Evolutionary conservation across 2,113 vertebrate species (phyloP).

Genomic region (Aix galericulata): DNA sequence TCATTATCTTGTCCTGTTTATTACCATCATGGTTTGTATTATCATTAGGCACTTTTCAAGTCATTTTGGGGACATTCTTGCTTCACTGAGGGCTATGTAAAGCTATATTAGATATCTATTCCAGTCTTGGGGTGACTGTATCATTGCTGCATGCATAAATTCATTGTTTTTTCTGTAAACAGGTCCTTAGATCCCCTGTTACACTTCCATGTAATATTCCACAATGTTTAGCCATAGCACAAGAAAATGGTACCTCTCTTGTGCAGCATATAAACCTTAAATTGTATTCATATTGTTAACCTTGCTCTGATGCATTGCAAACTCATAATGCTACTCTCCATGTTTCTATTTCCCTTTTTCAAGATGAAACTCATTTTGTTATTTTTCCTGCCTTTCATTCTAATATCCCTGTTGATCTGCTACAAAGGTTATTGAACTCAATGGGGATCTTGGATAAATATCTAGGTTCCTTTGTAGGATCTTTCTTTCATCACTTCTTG

Average conservation of each 20-base stretch:
- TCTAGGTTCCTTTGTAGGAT: neutral
- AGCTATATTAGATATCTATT: neutral
- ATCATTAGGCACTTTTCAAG: neutral
- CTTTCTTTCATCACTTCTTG: slow-evolving; percentile 8
- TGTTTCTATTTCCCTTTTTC: neutral
- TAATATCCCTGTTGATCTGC: neutral
- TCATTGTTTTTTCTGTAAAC: neutral
- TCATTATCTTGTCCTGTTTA: neutral
- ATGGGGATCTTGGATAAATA: neutral
- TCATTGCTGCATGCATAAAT: neutral
- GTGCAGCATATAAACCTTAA: neutral
- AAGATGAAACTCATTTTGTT: neutral
- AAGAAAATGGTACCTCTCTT: neutral
- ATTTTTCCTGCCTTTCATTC: neutral
- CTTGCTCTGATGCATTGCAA: neutral
- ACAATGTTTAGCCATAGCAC: neutral
- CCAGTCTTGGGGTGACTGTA: neutral
- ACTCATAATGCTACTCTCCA: neutral
- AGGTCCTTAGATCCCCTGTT: neutral
- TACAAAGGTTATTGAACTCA: neutral
- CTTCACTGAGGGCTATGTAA: neutral
- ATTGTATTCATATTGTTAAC: neutral
- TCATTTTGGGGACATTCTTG: neutral
- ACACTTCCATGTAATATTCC: neutral
- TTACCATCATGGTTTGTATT: neutral